Conservation (phyloP, 1,140 invertebrate species). For the Drosophila ironensis region DNA sequence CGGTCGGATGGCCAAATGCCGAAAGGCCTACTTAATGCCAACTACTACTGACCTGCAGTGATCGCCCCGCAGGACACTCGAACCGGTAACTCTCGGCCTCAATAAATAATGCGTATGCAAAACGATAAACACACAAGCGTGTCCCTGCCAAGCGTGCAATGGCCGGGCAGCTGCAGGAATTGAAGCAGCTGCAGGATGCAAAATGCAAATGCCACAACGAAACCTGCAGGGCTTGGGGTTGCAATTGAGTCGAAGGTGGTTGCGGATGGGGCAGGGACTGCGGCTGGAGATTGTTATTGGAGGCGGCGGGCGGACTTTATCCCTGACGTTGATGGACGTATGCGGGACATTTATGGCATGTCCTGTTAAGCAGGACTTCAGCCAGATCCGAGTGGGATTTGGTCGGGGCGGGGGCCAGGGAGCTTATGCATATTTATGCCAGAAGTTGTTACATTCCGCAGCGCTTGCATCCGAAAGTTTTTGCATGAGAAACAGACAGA, state of each 20-base stretch:
- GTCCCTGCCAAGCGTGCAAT: conserved; percentile 34
- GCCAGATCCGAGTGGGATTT: conserved; percentile 7
- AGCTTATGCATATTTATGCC: conserved; percentile 72
- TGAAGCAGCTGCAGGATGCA: conserved; percentile 30
- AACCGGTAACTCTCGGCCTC: conserved; percentile 11
- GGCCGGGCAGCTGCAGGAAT: conserved; percentile 43
- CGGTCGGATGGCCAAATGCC: conserved; percentile 3
- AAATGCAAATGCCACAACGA: conserved; percentile 55
- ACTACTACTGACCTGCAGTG: conserved; percentile 32
- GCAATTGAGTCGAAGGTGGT: too few relatives aligned
- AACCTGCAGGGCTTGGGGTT: not conserved
- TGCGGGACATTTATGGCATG: conserved; percentile 57
- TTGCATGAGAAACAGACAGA: conserved; percentile 55
- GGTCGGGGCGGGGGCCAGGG: not conserved
- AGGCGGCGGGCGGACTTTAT: not conserved
- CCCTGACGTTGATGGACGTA: conserved; percentile 58
- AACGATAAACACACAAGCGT: conserved; percentile 66
- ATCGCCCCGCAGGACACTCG: conserved; percentile 8
- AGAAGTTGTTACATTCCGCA: conserved; percentile 56
- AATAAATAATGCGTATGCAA: conserved; percentile 77
- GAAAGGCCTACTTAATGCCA: conserved; percentile 57
- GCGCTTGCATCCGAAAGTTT: conserved; percentile 46
- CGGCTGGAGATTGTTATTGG: not conserved
- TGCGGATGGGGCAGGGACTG: not conserved
- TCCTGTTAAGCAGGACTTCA: conserved; percentile 49